Evolutionary conservation across 2,797 vertebrate species (phyloP).

Genomic region (Gambusia yucatana): DNA sequence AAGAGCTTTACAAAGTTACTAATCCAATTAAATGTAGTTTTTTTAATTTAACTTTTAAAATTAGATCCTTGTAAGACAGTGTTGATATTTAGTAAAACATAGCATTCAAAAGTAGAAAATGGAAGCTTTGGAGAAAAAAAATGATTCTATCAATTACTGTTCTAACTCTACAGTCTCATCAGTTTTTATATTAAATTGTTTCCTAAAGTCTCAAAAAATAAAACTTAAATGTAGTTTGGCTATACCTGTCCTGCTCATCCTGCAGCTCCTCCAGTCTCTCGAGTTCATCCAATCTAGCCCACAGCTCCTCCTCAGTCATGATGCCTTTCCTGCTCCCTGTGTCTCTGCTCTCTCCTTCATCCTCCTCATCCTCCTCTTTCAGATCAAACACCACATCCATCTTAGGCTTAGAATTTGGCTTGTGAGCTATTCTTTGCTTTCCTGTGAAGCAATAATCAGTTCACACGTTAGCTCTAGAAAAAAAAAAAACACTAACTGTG

Average conservation of each 20-base stretch:
- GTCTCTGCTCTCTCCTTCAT: constrained; percentile 27
- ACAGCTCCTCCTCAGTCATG: constrained; percentile 85
- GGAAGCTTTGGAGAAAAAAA: not conserved
- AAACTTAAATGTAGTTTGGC: not conserved
- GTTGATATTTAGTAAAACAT: not conserved
- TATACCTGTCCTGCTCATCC: constrained; percentile 78
- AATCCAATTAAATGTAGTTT: not conserved
- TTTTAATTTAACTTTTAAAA: not conserved
- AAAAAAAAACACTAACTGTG: not conserved
- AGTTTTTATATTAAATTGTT: not conserved
- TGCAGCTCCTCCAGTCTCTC: constrained; percentile 88
- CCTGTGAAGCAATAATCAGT: constrained; percentile 55
- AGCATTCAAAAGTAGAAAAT: not conserved
- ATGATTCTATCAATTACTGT: not conserved
- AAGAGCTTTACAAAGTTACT: not conserved
- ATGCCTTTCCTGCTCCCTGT: constrained; percentile 54
- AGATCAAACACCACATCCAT: constrained; percentile 67
- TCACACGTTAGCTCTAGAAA: not conserved
- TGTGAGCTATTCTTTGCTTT: constrained; percentile 89
- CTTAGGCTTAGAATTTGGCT: constrained; percentile 91
- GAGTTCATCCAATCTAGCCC: constrained; percentile 91
- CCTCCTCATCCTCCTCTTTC: constrained; percentile 62
- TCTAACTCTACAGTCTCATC: not conserved
- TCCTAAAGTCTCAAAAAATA: not conserved
- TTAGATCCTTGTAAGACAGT: not conserved